Conservation (phyloP, 2,888 invertebrate species). For the Polydrusus tereticollis region DNA sequence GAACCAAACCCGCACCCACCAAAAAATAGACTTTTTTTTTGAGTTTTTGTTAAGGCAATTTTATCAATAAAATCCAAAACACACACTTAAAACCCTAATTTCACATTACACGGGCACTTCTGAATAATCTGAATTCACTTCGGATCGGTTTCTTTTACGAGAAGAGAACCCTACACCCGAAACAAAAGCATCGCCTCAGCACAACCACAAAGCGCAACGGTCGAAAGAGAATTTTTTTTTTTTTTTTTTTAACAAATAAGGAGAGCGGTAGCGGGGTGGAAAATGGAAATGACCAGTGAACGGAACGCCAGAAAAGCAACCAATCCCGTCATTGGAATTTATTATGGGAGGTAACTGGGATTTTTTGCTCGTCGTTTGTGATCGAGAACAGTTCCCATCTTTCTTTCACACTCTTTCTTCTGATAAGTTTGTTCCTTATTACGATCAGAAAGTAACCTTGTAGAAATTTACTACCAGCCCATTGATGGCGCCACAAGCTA, state of each 20-base stretch:
- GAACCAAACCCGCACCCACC: conserved; percentile 83
- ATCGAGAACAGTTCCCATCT: background rate
- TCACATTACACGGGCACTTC: background rate
- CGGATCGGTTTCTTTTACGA: background rate
- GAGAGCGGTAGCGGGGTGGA: background rate
- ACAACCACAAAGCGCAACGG: conserved; percentile 9
- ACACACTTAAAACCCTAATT: background rate
- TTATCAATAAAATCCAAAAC: background rate
- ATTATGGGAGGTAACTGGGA: background rate
- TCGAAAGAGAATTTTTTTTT: conserved; percentile 32
- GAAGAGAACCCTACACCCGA: background rate
- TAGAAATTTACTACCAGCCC: background rate
- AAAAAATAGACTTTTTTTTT: conserved; percentile 65
- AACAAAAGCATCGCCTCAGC: background rate
- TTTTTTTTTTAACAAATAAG: conserved; percentile 12
- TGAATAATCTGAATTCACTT: background rate
- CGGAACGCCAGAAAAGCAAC: background rate
- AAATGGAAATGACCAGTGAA: background rate
- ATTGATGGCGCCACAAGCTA: background rate
- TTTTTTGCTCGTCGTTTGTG: background rate
- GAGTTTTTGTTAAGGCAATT: background rate
- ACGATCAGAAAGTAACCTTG: background rate
- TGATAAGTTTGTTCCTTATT: background rate
- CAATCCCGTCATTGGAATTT: conserved; percentile 1
- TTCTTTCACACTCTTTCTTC: background rate